Base-by-base conservation (phyloP, 2,888 invertebrate genomes). In the Cephus nigrinus region DNA sequence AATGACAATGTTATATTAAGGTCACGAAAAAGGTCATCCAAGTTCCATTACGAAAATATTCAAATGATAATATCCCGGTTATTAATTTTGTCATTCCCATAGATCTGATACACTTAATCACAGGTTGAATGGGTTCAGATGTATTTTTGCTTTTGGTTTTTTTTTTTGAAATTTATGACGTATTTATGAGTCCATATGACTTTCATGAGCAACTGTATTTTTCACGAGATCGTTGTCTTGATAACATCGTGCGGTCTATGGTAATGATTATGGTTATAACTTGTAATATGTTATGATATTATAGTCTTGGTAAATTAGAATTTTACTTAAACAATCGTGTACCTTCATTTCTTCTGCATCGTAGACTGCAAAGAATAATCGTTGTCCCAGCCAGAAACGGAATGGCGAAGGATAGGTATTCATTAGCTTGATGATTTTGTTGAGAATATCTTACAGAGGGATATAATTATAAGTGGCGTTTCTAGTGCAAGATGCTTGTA, bases 311-410 rank as follows among this genome's bases (percentile, higher is more conserved):
- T 69, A 32, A 30, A n/a, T 73, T 74, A 4, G 23, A 75, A 23
- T 69, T 4, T 79, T 74, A 12, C 32, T 23, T 55, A 40, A 30
- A 12, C 0, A 35, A 36, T 23, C n/a, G 5, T 78, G 15, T 79
- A 87, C 87, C 85, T 87, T 87, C 55, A 86, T 68, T 36, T 86
- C 84, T 68, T 87, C 86, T 15, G 87, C 82, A n/a, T 86, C 84
- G 71, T 80, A 82, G 12, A 83, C 77, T 1, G 73, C 84, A 31
- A 87, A 81, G 72, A 84, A 84, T 11, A 86, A 74, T 75, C 83
- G 82, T 35, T 75, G 78, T 31, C 84, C 87, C 11, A 87, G 76
- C 85, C 87, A 87, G 11, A 84, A 80, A 73, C 84, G 84, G 34
- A 84, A 83, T 11, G 86, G 86, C 9, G 87, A 86, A 71, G 85